Conservation (phyloP, 1,140 invertebrate species). For the Ridgeia piscesae region DNA sequence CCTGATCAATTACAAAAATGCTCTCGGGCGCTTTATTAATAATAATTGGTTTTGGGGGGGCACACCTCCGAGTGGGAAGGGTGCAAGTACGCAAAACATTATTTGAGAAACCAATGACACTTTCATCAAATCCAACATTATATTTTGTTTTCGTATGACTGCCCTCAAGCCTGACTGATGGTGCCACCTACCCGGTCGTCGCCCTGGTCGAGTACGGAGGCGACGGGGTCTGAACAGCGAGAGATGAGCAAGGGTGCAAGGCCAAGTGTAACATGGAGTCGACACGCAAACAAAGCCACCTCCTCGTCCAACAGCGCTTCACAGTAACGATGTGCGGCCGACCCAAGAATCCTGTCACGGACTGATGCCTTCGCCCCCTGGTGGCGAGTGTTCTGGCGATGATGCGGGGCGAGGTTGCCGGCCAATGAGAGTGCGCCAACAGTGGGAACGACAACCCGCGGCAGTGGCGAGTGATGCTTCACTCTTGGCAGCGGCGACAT, state of each 20-base stretch:
- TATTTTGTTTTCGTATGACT: too few species aligned
- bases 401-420: background rate
- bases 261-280: background rate
- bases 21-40: too few species aligned
- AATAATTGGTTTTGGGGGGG: too few species aligned
- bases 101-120: too few species aligned
- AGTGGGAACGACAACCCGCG: background rate
- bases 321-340: background rate
- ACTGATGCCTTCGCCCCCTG: background rate
- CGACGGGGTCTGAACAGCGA: background rate
- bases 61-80: too few species aligned
- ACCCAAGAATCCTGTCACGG: background rate
- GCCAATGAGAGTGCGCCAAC: background rate
- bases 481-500: background rate
- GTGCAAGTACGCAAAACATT: too few species aligned
- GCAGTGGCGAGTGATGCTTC: background rate
- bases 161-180: too few species aligned
- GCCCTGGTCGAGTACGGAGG: background rate
- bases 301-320: background rate
- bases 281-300: background rate
- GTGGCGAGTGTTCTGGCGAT: background rate
- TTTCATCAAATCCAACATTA: too few species aligned
- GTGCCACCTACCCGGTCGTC: background rate
- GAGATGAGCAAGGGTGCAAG: background rate
- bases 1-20: too few species aligned